Evolutionary conservation across 2,797 vertebrate genomes (phyloP).

Genomic region (Gymnodraco acuticeps): DNA sequence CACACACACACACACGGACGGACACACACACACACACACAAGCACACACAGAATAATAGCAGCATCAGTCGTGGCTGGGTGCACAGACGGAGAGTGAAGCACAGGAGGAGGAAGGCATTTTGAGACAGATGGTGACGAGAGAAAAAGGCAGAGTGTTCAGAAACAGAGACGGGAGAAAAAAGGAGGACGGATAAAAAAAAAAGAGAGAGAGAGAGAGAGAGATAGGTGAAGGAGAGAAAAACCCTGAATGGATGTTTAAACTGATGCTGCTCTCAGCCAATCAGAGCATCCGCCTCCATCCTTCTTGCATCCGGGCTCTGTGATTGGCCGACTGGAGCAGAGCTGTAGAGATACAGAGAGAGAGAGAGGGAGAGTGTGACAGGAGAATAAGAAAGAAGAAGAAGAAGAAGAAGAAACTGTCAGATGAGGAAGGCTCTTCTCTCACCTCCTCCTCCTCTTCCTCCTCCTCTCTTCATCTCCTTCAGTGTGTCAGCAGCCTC

Average conservation of each 20-base stretch:
- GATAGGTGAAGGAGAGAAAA: slow-evolving; percentile 12
- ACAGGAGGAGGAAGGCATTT: not conserved
- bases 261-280: slow-evolving; percentile 51
- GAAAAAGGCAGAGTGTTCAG: not conserved
- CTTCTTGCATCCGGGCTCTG: slow-evolving; percentile 41
- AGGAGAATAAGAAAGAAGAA: slow-evolving; percentile 34
- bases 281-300: slow-evolving; percentile 45
- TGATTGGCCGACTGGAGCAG: slow-evolving; percentile 59
- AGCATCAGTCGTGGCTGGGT: slow-evolving; percentile 6
- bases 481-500: not conserved
- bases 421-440: slow-evolving; percentile 29
- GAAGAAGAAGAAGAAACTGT: slow-evolving; percentile 40
- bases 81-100: not conserved
- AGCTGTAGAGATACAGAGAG: slow-evolving; percentile 23
- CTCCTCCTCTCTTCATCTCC: slow-evolving; percentile 10
- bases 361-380: slow-evolving; percentile 14
- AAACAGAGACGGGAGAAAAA: not conserved
- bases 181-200: not conserved
- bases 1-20: slow-evolving; percentile 7
- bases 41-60: slow-evolving; percentile 1
- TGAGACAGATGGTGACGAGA: slow-evolving; percentile 11
- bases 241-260: slow-evolving; percentile 62
- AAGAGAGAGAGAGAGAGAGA: not conserved
- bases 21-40: slow-evolving; percentile 16
- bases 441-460: slow-evolving; percentile 28